Conservation (phyloP, 2,797 vertebrate species). For the Melanotaenia maccullochi region DNA sequence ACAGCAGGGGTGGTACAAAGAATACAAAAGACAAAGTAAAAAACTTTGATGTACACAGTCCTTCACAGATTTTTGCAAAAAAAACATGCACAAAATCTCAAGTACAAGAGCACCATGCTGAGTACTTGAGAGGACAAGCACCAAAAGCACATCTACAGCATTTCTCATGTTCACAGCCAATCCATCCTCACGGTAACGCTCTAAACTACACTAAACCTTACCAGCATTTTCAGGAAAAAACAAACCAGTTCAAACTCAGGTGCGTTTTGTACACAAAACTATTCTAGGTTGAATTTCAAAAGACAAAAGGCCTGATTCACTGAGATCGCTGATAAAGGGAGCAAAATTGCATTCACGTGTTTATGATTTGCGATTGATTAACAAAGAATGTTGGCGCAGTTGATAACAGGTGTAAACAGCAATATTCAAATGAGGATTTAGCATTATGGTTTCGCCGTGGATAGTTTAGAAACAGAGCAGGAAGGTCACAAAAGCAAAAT, state of each 20-base stretch:
- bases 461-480: no score
- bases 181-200: conserved; percentile 42
- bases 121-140: conserved; percentile 56
- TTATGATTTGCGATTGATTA: no score
- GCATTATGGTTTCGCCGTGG: no score
- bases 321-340: no score
- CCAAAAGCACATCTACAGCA: conserved; percentile 49
- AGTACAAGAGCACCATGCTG: conserved; percentile 57
- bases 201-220: conserved; percentile 5
- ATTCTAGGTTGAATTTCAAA: conserved; percentile 20
- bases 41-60: conserved; percentile 65
- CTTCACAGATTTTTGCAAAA: conserved; percentile 50
- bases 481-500: no score
- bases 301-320: neutral
- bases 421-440: no score
- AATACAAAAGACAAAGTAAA: conserved; percentile 56
- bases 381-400: no score
- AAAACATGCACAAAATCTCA: conserved; percentile 58
- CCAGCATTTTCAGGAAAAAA: conserved; percentile 37
- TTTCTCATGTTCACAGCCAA: conserved; percentile 47
- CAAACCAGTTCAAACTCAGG: conserved; percentile 9
- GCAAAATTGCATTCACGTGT: no score
- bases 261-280: neutral
- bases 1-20: conserved; percentile 53
- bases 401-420: no score